phyloP scores from a whole-genome alignment of 1,140 invertebrate genomes.

The Ceratina calcarata region DNA sequence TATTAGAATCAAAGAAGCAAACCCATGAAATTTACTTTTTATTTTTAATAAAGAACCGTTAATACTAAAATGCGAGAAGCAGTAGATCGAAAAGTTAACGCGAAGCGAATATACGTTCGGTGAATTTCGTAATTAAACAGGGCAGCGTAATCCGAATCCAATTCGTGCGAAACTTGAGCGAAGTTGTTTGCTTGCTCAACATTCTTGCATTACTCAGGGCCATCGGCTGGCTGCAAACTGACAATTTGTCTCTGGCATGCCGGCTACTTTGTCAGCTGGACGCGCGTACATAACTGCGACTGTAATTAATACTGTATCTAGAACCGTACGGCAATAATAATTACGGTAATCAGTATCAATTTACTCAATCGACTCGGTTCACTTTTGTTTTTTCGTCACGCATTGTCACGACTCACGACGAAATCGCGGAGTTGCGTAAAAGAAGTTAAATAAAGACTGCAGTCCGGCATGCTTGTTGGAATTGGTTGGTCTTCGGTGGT shows the following conservation, averaged over 20 bases:
- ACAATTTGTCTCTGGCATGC: not conserved
- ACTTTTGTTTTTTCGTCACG: not conserved
- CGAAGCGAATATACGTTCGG: slow-evolving; percentile 19
- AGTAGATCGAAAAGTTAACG: slow-evolving; percentile 9
- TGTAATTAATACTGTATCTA: not conserved
- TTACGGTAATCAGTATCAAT: not conserved
- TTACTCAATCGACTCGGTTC: not conserved
- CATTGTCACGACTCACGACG: not conserved
- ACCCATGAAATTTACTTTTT: not conserved
- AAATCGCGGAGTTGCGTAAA: slow-evolving; percentile 13
- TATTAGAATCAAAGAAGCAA: no score
- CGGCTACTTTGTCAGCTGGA: not conserved
- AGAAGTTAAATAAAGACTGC: slow-evolving; percentile 19
- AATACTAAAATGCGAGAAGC: not conserved
- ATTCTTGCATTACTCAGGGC: slow-evolving; percentile 1
- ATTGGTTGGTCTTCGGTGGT: slow-evolving; percentile 44
- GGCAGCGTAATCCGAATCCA: slow-evolving; percentile 48
- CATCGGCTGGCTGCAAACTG: not conserved
- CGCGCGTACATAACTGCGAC: not conserved
- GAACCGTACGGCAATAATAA: not conserved
- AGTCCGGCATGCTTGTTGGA: slow-evolving; percentile 1
- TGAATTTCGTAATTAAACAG: slow-evolving; percentile 56
- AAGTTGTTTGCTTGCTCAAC: slow-evolving; percentile 34
- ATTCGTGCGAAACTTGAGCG: slow-evolving; percentile 47
- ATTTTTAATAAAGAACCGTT: no score